phyloP scores from a whole-genome alignment of 2,888 invertebrate species.

The Hydrotaea diabolus region DNA sequence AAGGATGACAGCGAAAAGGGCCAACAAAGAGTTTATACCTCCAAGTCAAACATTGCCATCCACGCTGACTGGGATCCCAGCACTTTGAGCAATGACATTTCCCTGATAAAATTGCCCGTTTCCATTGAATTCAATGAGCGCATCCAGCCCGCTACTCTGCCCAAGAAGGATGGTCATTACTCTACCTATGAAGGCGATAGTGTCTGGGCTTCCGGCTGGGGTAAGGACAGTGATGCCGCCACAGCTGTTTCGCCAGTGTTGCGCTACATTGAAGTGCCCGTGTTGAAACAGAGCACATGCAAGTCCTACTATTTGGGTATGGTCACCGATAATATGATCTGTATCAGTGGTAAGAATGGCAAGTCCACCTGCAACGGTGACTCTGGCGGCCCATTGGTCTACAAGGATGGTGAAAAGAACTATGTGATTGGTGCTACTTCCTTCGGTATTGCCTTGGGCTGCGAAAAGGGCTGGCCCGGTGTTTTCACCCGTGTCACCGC shows the following conservation, averaged over 20 bases:
- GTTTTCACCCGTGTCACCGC: conserved; percentile 77
- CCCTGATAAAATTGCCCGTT: conserved; percentile 71
- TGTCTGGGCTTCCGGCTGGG: conserved; percentile 72
- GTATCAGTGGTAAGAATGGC: conserved; percentile 70
- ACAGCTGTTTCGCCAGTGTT: conserved; percentile 69
- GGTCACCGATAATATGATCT: conserved; percentile 27
- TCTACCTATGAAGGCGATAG: conserved; percentile 69
- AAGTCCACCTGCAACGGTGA: conserved; percentile 79
- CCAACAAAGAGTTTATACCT: conserved; percentile 66
- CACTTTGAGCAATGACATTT: conserved; percentile 72
- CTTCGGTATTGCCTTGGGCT: conserved; percentile 76
- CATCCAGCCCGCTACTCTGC: conserved; percentile 70
- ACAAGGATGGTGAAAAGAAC: conserved; percentile 68
- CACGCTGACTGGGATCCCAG: conserved; percentile 69
- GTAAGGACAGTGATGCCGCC: conserved; percentile 70
- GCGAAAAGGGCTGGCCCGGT: conserved; percentile 76
- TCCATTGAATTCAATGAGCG: conserved; percentile 68
- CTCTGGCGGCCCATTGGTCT: conserved; percentile 78
- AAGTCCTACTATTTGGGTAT: conserved; percentile 73
- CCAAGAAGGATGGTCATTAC: conserved; percentile 65
- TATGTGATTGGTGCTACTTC: conserved; percentile 77
- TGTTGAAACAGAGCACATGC: conserved; percentile 71
- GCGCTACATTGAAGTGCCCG: conserved; percentile 71
- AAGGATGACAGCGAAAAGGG: conserved; percentile 65
- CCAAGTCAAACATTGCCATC: conserved; percentile 66